Percentiles rank a stretch among this genome's conserved stretches.
phyloP scores from a whole-genome alignment of 2,888 invertebrate genomes.

The Invenusta paracnida region DNA sequence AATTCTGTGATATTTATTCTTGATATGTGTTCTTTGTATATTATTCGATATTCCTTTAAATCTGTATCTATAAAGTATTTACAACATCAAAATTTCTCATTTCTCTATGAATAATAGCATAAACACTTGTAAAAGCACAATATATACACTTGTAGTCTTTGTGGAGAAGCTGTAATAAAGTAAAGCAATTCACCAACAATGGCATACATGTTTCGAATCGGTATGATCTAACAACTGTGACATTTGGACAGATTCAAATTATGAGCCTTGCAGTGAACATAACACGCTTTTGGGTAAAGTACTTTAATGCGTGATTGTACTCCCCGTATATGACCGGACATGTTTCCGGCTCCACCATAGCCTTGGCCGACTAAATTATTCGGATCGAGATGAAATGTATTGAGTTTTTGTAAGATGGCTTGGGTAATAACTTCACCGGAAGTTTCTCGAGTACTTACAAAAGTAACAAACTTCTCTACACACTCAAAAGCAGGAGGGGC shows the following conservation, averaged over 20 bases:
- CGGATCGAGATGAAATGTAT: background rate
- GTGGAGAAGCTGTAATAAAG: too few species aligned
- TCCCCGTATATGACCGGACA: background rate
- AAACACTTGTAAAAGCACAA: too few species aligned
- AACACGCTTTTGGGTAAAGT: background rate
- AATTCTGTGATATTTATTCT: too few species aligned
- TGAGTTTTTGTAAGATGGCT: background rate
- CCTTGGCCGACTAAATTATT: background rate
- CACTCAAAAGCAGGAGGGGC: background rate
- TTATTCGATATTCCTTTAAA: too few species aligned
- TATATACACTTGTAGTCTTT: too few species aligned
- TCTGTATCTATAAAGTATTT: too few species aligned
- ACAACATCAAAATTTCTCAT: too few species aligned
- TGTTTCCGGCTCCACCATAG: background rate
- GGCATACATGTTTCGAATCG: background rate
- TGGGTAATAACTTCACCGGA: background rate
- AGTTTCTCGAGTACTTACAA: background rate
- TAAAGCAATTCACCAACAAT: too few species aligned
- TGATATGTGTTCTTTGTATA: too few species aligned
- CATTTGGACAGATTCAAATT: background rate
- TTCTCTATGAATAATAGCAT: too few species aligned
- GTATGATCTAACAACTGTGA: background rate
- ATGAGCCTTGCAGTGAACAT: background rate
- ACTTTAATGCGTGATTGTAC: background rate
- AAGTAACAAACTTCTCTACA: background rate